A percentile compares a stretch with the other conserved stretches of the same genome.
Conservation (phyloP, 1,140 invertebrate genomes). For the Frieseomelitta varia region DNA sequence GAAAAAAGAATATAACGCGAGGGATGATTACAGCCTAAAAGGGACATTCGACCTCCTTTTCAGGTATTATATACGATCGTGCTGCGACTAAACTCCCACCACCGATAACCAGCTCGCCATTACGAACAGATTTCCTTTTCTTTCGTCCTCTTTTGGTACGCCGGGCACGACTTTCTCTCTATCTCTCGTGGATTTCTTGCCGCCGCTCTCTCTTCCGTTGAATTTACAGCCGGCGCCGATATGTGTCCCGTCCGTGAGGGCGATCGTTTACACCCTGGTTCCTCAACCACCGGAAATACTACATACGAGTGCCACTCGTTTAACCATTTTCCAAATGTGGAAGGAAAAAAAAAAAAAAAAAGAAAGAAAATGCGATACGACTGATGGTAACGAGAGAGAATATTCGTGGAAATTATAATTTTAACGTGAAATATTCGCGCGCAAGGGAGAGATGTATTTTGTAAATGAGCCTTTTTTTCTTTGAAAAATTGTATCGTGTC, state of each 20-base stretch:
- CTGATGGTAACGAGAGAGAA: too few relatives aligned
- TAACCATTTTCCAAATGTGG: not conserved
- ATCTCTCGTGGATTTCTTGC: not conserved
- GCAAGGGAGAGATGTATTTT: too few relatives aligned
- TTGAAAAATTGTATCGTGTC: too few relatives aligned
- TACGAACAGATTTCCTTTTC: conserved; percentile 23
- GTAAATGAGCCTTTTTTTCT: too few relatives aligned
- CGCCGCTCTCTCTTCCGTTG: conserved; percentile 14
- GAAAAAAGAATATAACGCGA: not conserved
- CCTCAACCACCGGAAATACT: not conserved
- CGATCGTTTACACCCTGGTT: conserved; percentile 36
- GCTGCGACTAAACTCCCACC: not conserved
- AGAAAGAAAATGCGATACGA: too few relatives aligned
- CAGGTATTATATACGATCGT: conserved; percentile 12
- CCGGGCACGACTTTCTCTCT: not conserved
- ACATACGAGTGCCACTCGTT: not conserved
- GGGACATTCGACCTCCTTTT: not conserved
- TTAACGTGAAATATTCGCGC: too few relatives aligned
- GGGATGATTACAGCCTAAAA: not conserved
- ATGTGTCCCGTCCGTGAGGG: conserved; percentile 36
- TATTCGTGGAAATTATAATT: too few relatives aligned
- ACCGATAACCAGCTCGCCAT: conserved; percentile 22
- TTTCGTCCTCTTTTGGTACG: not conserved
- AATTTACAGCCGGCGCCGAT: conserved; percentile 59
- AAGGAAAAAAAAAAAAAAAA: too few relatives aligned